Evolutionary conservation across 2,888 invertebrate species (phyloP), one percentile per base, ranked within the genome.

Genomic region (Amitus sp.): DNA sequence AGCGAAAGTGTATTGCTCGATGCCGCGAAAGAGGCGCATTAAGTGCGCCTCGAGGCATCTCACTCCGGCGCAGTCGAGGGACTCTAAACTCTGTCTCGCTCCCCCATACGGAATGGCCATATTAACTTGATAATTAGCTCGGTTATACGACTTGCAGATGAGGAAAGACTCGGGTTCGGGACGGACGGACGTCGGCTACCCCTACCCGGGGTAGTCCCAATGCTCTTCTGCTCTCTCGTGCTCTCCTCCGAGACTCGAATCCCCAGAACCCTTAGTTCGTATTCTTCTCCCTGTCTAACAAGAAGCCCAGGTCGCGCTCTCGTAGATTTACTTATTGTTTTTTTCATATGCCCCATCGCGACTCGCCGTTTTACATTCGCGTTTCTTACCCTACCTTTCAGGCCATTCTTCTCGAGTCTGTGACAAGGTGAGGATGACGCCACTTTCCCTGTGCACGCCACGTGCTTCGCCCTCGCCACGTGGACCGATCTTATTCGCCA

Each of bases 81-180:
- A 72, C 74, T 74, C 73, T 76, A 66, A 67, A 61, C 59, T 64
- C 55, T 71, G 66, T 76, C 78, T 73, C 73, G 64, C 77, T 73
- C 67, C 84, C 84, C 85, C 86, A 87, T 87, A 87, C 87, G 86
- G 88, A 88, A 89, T 89, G 87, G 87, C 90, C 90, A 89, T 90
- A 91, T 90, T 90, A 90, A 91, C 91, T 91, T 91, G 91, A 90
- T 91, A 91, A 91, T 91, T 91, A 91, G 91, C 89, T 89, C 88
- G 89, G 90, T 90, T 90, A 90, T 91, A 90, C 89, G 91, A 91
- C 90, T 91, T 91, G 90, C 91, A 91, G 91, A 91, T 91, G 91
- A 91, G 90, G 80, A 82, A 82, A 82, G 82, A 82, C 81, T 80
- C 79, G 77, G 80, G n/a, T n/a, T n/a, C n/a, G n/a, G n/a, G n/a